phyloP scores from a whole-genome alignment of 1,140 invertebrate species.

The Drosophila lacertosa region DNA sequence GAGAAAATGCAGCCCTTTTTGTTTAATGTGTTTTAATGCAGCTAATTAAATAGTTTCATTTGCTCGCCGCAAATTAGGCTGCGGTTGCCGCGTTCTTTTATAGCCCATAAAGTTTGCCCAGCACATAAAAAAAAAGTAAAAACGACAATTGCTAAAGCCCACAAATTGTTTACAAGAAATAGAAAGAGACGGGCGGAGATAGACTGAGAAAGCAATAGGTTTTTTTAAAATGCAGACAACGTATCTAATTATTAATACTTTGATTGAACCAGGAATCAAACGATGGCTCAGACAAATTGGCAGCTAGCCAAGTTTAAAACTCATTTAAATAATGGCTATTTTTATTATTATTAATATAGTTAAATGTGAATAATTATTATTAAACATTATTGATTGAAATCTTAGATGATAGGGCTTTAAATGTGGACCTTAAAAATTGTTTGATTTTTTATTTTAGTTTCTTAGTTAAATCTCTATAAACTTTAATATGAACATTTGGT shows the following conservation, averaged over 20 bases:
- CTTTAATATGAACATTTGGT: neutral
- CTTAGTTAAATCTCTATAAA: too few relatives aligned
- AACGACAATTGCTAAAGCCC: slow-evolving; percentile 65
- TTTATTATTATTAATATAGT: too few relatives aligned
- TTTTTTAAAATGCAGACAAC: slow-evolving; percentile 68
- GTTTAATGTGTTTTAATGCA: slow-evolving; percentile 45
- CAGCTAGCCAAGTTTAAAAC: slow-evolving; percentile 23
- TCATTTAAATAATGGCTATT: neutral
- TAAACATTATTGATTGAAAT: too few relatives aligned
- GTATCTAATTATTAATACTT: slow-evolving; percentile 75
- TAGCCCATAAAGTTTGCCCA: slow-evolving; percentile 45
- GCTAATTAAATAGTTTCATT: slow-evolving; percentile 77
- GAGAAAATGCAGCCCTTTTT: slow-evolving; percentile 39
- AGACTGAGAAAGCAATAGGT: neutral
- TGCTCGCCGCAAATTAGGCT: slow-evolving; percentile 59
- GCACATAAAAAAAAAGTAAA: slow-evolving; percentile 26
- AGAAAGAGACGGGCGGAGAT: neutral
- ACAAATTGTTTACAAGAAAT: slow-evolving; percentile 60
- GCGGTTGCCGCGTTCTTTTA: slow-evolving; percentile 55
- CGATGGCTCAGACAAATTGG: slow-evolving; percentile 16
- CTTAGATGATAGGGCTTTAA: too few relatives aligned
- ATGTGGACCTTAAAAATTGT: too few relatives aligned
- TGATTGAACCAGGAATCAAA: slow-evolving; percentile 31
- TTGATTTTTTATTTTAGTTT: too few relatives aligned
- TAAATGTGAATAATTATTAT: slow-evolving; percentile 4